These are phyloP conservation scores for Galerucella nymphaeae DNA, from an alignment of 2,888 invertebrate genomes.

Conservation along the genomic window DNA sequence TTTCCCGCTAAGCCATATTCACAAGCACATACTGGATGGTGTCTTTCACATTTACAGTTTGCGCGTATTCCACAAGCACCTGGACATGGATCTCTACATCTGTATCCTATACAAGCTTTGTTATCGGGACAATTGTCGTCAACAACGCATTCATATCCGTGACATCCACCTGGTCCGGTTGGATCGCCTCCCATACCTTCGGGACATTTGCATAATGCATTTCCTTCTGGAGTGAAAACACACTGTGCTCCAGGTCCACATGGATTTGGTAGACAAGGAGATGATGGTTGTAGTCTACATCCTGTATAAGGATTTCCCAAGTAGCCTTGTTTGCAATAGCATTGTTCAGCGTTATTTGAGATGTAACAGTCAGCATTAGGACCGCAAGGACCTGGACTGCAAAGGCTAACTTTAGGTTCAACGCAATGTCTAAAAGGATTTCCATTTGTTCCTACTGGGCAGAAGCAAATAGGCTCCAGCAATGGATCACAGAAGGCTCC, in stretches of 20 bases:
- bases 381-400: slow-evolving; percentile 87
- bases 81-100: slow-evolving; percentile 84
- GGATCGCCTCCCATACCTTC: slow-evolving; percentile 83
- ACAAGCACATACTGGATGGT: slow-evolving; percentile 84
- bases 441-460: slow-evolving; percentile 83
- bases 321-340: slow-evolving; percentile 82
- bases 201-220: slow-evolving; percentile 79
- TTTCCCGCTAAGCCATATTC: slow-evolving; percentile 79
- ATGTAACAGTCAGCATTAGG: slow-evolving; percentile 87
- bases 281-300: slow-evolving; percentile 76
- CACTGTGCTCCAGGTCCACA: slow-evolving; percentile 85
- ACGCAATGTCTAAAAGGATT: slow-evolving; percentile 85
- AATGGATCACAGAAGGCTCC: slow-evolving; percentile 85
- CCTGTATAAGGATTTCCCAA: slow-evolving; percentile 83
- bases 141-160: slow-evolving; percentile 82
- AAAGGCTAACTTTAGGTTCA: slow-evolving; percentile 72
- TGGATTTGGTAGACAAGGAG: slow-evolving; percentile 82
- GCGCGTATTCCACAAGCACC: slow-evolving; percentile 84
- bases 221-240: slow-evolving; percentile 74
- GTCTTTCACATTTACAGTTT: slow-evolving; percentile 79
- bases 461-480: slow-evolving; percentile 84
- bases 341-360: slow-evolving; percentile 83
- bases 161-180: slow-evolving; percentile 76
- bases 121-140: slow-evolving; percentile 81
- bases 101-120: slow-evolving; percentile 82